Base-by-base conservation (phyloP, 2,797 vertebrate genomes). In the Florisuga fusca region DNA sequence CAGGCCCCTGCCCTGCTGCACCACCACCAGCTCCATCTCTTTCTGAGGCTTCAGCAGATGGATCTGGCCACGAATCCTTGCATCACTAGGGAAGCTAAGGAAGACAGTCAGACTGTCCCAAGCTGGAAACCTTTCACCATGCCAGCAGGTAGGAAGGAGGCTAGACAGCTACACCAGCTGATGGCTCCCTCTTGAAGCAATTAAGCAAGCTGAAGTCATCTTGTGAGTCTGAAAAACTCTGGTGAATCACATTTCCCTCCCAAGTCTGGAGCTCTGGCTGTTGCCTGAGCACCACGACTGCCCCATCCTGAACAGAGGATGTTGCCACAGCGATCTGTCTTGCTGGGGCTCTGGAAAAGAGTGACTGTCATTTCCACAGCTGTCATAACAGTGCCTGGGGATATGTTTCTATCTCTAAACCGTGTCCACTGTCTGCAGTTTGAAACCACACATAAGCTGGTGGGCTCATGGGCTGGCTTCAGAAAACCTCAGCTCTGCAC, bases 371-470 rank as follows among this genome's bases (percentile, higher is more conserved):
- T 64, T 90, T 84, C 88, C 58, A 62, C 88, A 84, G 63, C 80
- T 91, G 64, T 93, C 61, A 63, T 20, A 86, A 84, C 69, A 94
- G 69, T 17, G 54, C 59, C 71, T 50, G 61, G 63, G 53, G 27
- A 48, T 59, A 43, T 16, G 36, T 57, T 84, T 84, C 75, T 46
- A 29, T 51, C 87, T 62, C 79, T 46, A 72, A 43, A 41, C 29
- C 81, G n/a, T 26, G 62, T 59, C 31, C 62, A 19, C 83, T 90
- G 91, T 91, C 87, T 94, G 76, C 34, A 7, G 69, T 90, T 54
- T 91, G 58, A 93, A 93, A 87, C 91, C 94, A 94, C 91, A 86
- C 83, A 15, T 19, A 59, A 94, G 80, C 15, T 86, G 90, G 29
- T 43, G 59, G 73, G 55, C 62, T 88, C n/a, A 10, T 41, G 59